phyloP scores from a whole-genome alignment of 1,140 invertebrate genomes.

The Coboldia fuscipes region DNA sequence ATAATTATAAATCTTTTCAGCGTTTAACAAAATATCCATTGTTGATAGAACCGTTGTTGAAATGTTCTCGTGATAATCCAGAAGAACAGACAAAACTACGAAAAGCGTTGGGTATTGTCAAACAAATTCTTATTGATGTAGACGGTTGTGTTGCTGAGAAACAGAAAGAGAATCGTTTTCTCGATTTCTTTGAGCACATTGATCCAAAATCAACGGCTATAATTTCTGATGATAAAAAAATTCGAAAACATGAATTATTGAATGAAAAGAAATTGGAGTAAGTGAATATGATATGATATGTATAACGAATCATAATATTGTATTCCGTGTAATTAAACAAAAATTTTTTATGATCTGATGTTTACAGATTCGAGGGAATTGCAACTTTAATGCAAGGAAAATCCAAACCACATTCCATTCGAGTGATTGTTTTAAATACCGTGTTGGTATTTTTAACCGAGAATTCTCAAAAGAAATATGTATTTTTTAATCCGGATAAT shows the following conservation, averaged over 20 bases:
- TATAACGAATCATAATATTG: constrained; percentile 5
- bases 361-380: constrained; percentile 54
- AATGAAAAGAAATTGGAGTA: not conserved
- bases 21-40: constrained; percentile 87
- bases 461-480: constrained; percentile 60
- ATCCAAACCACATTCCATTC: constrained; percentile 58
- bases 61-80: constrained; percentile 62
- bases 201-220: constrained; percentile 78
- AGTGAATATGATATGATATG: not conserved
- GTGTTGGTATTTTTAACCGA: constrained; percentile 80
- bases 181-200: constrained; percentile 82
- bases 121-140: constrained; percentile 70
- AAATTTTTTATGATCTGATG: constrained; percentile 4
- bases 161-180: constrained; percentile 65
- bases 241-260: not conserved
- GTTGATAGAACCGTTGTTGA: constrained; percentile 77
- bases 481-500: constrained; percentile 70
- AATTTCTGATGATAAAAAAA: constrained; percentile 8
- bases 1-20: constrained; percentile 25
- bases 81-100: constrained; percentile 50
- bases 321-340: not conserved
- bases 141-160: constrained; percentile 82
- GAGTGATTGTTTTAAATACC: constrained; percentile 77
- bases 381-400: constrained; percentile 66
- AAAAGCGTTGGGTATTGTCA: constrained; percentile 53